Base-by-base conservation (phyloP, 2,113 vertebrate genomes). In the Dipodomys merriami region DNA sequence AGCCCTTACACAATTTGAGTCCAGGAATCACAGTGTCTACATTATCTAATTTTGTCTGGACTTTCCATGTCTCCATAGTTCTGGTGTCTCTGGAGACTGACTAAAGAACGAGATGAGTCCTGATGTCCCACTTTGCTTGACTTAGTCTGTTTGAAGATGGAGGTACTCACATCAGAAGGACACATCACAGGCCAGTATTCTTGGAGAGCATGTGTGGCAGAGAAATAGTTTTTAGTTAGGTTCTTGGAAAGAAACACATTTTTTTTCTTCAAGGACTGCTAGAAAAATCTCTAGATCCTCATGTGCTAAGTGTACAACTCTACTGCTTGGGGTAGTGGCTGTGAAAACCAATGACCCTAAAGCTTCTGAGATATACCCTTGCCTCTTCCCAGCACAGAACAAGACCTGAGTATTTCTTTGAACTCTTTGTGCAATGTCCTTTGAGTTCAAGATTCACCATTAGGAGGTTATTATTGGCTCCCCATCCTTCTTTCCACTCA, bases 191-290 rank as follows among this genome's bases (percentile, higher is more conserved):
- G 57, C 72, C 91, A 67, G 82, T 65, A 82, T 87, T 89, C 86
- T 77, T 95, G 87, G 82, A 92, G 86, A 94, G 84, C 20, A 20
- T 18, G 72, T 96, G 30, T 93, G 94, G 81, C 81, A 96, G 89
- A 94, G 84, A 94, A 81, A 44, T 76, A 74, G 35, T 79, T 91
- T 94, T 86, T 60, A 91, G 62, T 65, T 77, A 73, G 46, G 57
- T 93, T 91, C 79, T 57, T 88, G 71, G 88, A 92, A 89, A 78
- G 80, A 90, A 95, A 88, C 65, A 83, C 23, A 95, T 57, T 23
- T 23, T 30, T 85, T 93, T 76, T 90, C 83, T 92, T 73, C 92
- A 44, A 65, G 23, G 80, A 88, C 15, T 73, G 57, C 62, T 93
- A 27, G 57, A 68, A 92, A 39, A 89, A 62, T 82, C n/a, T 81